phyloP scores from a whole-genome alignment of 2,797 vertebrate species.

The Trachurus trachurus region DNA sequence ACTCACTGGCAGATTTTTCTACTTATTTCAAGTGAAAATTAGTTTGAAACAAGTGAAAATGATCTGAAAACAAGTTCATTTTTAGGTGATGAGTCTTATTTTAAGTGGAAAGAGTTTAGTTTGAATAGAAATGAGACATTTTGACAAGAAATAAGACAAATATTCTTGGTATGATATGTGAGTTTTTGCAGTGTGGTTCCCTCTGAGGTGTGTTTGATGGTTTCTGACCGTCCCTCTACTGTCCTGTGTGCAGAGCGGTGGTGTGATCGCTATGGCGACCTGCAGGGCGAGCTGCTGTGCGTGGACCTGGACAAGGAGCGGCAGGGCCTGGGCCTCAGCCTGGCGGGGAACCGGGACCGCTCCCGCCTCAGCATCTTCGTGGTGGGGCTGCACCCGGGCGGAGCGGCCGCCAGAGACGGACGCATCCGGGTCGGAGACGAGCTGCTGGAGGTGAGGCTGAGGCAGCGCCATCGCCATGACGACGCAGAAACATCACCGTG shows the following conservation, averaged over 20 bases:
- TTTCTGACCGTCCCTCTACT: not conserved
- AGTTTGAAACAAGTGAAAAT: too few relatives aligned
- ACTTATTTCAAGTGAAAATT: too few relatives aligned
- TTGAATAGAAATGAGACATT: too few relatives aligned
- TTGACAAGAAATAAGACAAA: too few relatives aligned
- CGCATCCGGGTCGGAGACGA: slow-evolving; percentile 92
- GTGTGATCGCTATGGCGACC: slow-evolving; percentile 93
- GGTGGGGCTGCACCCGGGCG: slow-evolving; percentile 92
- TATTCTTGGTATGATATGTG: too few relatives aligned
- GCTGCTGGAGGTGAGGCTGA: slow-evolving; percentile 93
- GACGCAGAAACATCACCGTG: too few relatives aligned
- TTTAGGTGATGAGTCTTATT: too few relatives aligned
- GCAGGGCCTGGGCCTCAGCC: slow-evolving; percentile 93
- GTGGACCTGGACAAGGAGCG: slow-evolving; percentile 96
- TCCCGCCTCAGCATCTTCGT: slow-evolving; percentile 95
- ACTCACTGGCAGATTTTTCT: too few relatives aligned
- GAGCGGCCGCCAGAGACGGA: slow-evolving; percentile 90
- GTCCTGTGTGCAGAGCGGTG: slow-evolving; percentile 88
- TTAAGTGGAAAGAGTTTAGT: too few relatives aligned
- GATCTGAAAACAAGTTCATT: too few relatives aligned
- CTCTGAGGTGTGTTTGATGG: not conserved
- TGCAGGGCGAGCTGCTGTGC: slow-evolving; percentile 91
- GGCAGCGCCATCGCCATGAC: too few relatives aligned
- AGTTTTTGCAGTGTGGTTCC: too few relatives aligned
- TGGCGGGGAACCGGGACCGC: slow-evolving; percentile 95